A percentile compares a stretch with the other conserved stretches of the same genome.
These are phyloP conservation scores for Eupithecia vulgata DNA, from an alignment of 2,888 invertebrate species.

Conservation along the genomic window DNA sequence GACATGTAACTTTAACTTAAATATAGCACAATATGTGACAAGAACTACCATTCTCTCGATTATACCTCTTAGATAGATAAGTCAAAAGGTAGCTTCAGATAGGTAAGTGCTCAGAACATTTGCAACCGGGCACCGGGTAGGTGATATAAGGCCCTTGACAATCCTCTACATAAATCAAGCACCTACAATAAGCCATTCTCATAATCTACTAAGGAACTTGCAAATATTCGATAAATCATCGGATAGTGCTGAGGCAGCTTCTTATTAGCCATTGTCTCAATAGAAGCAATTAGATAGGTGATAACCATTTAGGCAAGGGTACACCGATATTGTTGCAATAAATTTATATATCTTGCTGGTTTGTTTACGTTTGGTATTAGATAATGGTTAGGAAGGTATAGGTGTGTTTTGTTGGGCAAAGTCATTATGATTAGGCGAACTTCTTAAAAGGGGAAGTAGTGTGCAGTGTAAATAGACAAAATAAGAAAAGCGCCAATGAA, in stretches of 20 bases:
- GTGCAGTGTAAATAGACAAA: too few species aligned
- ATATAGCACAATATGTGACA: too few species aligned
- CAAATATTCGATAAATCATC: constrained; percentile 75
- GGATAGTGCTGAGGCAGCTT: constrained; percentile 75
- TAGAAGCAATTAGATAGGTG: constrained; percentile 78
- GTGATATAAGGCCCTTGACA: constrained; percentile 25
- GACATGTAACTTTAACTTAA: too few species aligned
- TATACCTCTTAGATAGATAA: too few species aligned
- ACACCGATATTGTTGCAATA: constrained; percentile 79
- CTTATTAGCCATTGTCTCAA: constrained; percentile 82
- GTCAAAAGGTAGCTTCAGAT: background rate
- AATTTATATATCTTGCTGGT: constrained; percentile 67
- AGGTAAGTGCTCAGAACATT: constrained; percentile 26
- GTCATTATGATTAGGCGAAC: too few species aligned
- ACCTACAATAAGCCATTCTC: constrained; percentile 63
- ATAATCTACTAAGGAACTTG: constrained; percentile 70
- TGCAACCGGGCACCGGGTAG: constrained; percentile 42
- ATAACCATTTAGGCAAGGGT: constrained; percentile 77
- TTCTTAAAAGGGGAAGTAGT: too few species aligned
- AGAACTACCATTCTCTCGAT: too few species aligned
- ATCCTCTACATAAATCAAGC: constrained; percentile 50
- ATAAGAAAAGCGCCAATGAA: too few species aligned
- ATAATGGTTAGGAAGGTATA: background rate
- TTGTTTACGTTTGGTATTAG: constrained; percentile 31
- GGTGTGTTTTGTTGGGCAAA: background rate